phyloP scores from a whole-genome alignment of 2,888 invertebrate species.

The Archips crataeganus region DNA sequence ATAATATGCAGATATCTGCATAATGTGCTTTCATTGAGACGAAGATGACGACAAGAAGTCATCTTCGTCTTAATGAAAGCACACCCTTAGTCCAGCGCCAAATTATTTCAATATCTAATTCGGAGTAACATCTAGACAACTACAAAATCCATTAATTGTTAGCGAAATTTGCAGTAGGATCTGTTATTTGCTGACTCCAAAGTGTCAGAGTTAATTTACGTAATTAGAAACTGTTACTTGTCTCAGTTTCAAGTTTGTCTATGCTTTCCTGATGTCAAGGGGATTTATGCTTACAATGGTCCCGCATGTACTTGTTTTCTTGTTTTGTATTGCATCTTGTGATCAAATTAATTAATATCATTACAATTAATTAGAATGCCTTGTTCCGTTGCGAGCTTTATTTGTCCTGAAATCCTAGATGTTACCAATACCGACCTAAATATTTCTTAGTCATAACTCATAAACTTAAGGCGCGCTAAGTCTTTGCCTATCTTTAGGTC shows the following conservation, averaged over 20 bases:
- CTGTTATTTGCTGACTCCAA: neutral
- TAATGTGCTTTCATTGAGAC: too few relatives aligned
- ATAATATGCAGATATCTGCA: too few relatives aligned
- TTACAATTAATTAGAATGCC: too few relatives aligned
- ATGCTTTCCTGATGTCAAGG: neutral
- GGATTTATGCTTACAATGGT: neutral
- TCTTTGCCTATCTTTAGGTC: too few relatives aligned
- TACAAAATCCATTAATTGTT: slow-evolving; percentile 8
- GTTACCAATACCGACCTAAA: too few relatives aligned
- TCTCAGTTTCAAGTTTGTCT: neutral
- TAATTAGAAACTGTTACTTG: slow-evolving; percentile 1
- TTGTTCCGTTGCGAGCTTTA: too few relatives aligned
- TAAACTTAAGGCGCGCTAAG: too few relatives aligned
- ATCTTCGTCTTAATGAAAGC: neutral
- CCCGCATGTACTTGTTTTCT: neutral
- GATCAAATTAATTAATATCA: too few relatives aligned
- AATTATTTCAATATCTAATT: neutral
- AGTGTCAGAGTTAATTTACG: neutral
- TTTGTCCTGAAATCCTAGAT: too few relatives aligned
- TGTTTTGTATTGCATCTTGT: neutral
- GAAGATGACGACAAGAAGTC: too few relatives aligned
- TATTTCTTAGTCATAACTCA: too few relatives aligned
- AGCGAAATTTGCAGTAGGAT: neutral
- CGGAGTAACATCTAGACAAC: neutral
- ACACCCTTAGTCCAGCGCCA: neutral